Evolutionary conservation across 2,797 vertebrate genomes (phyloP).

Genomic region (Pipistrellus nathusii): DNA sequence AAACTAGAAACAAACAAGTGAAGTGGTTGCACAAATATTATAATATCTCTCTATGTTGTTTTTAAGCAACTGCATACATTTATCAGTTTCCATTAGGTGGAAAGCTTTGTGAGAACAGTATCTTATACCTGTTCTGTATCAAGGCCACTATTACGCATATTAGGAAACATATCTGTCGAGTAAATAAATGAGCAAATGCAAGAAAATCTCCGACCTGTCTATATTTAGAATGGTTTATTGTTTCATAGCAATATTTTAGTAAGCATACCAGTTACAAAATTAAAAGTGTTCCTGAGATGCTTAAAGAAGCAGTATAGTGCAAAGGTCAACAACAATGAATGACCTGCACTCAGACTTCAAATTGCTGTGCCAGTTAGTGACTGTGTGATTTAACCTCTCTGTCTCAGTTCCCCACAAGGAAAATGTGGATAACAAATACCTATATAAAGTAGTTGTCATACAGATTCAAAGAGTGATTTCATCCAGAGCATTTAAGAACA

Average conservation of each 20-base stretch:
- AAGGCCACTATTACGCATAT: neutral
- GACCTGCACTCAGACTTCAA: neutral
- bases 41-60: slow-evolving; percentile 8
- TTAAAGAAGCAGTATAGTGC: neutral
- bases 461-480: slow-evolving; percentile 11
- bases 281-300: neutral
- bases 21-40: neutral
- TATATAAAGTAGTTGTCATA: neutral
- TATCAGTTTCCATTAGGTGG: neutral
- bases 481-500: neutral
- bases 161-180: neutral
- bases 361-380: neutral
- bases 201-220: neutral
- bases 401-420: neutral
- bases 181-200: neutral
- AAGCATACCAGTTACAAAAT: neutral
- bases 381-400: neutral
- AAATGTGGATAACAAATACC: neutral
- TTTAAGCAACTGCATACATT: neutral
- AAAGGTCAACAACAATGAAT: neutral
- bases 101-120: neutral
- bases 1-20: neutral
- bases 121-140: neutral
- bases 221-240: neutral
- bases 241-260: slow-evolving; percentile 15